Evolutionary conservation across 2,797 vertebrate species (phyloP).

Genomic region (Scomberomorus guttatus): DNA sequence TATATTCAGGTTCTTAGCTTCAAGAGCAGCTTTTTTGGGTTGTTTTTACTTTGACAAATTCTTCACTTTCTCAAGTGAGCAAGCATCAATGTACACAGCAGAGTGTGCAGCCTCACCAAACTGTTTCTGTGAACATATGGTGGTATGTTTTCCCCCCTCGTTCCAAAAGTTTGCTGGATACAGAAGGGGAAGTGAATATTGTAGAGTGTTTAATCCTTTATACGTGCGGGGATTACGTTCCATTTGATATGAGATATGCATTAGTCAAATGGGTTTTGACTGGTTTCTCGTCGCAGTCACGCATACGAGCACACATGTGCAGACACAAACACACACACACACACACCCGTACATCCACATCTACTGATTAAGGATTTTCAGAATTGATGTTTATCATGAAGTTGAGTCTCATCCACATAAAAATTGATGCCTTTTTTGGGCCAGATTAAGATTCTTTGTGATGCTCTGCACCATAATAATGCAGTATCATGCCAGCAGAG

Average conservation of each 20-base stretch:
- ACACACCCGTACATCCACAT: constrained; percentile 6
- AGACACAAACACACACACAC: constrained; percentile 3
- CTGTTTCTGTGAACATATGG: constrained; percentile 61
- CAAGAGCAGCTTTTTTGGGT: constrained; percentile 27
- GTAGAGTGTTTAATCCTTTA: constrained; percentile 71
- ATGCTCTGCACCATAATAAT: constrained; percentile 53
- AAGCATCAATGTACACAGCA: constrained; percentile 45
- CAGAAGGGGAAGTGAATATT: constrained; percentile 59
- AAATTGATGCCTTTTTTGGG: constrained; percentile 39
- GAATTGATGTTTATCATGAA: background rate
- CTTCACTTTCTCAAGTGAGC: constrained; percentile 48
- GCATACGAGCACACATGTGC: constrained; percentile 15
- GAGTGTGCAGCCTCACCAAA: constrained; percentile 39
- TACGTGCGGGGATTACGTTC: constrained; percentile 74
- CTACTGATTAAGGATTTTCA: constrained; percentile 18
- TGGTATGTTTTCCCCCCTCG: background rate
- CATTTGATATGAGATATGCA: constrained; percentile 78
- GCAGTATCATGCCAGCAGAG: constrained; percentile 56
- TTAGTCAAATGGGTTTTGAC: constrained; percentile 71
- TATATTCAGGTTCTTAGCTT: constrained; percentile 11
- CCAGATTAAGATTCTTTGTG: constrained; percentile 65
- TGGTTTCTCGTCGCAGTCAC: constrained; percentile 31
- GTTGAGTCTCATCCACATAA: constrained; percentile 18
- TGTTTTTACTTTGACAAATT: constrained; percentile 41
- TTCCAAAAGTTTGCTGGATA: constrained; percentile 53